A percentile compares a stretch with the other conserved stretches of the same genome.
Evolutionary conservation across 2,113 vertebrate genomes (phyloP).

Genomic region (Pterocles gutturalis): DNA sequence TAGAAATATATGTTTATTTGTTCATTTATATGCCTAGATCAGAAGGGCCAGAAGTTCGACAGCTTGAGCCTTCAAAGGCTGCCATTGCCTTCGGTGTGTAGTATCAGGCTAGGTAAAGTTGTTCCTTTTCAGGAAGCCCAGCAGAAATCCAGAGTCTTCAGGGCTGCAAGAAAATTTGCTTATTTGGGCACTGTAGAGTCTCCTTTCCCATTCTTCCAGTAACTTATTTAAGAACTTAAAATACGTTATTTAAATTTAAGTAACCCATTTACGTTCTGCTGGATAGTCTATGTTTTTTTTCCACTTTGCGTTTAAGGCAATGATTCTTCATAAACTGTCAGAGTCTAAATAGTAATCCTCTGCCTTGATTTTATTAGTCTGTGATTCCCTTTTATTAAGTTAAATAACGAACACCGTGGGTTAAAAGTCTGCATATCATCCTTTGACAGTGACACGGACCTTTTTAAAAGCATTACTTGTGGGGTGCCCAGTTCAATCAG

Average conservation of each 20-base stretch:
- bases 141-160: not conserved
- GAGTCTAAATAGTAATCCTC: not conserved
- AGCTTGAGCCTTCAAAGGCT: not conserved
- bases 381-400: not conserved
- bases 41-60: not conserved
- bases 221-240: not conserved
- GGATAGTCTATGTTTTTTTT: not conserved
- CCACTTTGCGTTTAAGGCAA: not conserved
- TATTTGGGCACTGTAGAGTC: not conserved
- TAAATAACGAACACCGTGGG: not conserved
- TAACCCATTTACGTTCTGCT: not conserved
- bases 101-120: not conserved
- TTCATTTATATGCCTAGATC: not conserved
- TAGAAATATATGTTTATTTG: not conserved
- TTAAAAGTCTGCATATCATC: slow-evolving; percentile 21
- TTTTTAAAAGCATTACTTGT: slow-evolving; percentile 30
- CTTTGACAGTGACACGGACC: not conserved
- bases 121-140: not conserved
- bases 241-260: not conserved
- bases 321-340: slow-evolving; percentile 8
- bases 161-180: not conserved
- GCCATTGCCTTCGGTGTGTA: not conserved
- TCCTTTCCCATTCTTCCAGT: not conserved
- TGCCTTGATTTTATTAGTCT: not conserved
- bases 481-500: not conserved